A percentile compares a stretch with the other conserved stretches of the same genome.
Evolutionary conservation across 2,113 vertebrate species (phyloP).

Genomic region (Dicrurus megarhynchus): DNA sequence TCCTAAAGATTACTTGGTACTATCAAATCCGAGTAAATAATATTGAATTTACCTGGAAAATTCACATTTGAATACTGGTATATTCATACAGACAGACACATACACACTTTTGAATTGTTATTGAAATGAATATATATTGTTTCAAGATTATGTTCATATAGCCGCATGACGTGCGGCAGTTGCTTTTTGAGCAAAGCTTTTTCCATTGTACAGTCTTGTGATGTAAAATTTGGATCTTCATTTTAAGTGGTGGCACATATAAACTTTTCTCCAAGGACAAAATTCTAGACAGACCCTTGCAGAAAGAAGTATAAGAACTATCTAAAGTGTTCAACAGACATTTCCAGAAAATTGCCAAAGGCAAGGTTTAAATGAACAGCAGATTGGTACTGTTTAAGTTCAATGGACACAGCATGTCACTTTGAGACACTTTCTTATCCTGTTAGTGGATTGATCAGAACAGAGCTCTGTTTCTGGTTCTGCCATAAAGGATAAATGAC

Average conservation of each 20-base stretch:
- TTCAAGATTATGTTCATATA: neutral
- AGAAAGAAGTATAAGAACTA: neutral
- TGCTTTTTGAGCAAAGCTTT: neutral
- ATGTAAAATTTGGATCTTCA: neutral
- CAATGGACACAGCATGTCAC: constrained; percentile 16
- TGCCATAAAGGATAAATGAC: constrained; percentile 1
- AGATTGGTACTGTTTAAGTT: constrained; percentile 31
- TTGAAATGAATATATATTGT: neutral
- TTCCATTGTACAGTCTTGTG: neutral
- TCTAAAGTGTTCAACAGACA: neutral
- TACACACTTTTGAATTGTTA: neutral
- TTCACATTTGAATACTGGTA: neutral
- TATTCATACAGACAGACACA: neutral
- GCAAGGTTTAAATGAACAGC: constrained; percentile 37
- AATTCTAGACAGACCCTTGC: neutral
- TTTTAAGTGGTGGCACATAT: neutral
- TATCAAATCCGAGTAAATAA: neutral
- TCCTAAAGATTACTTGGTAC: neutral
- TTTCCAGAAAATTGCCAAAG: constrained; percentile 31
- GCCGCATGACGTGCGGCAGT: neutral
- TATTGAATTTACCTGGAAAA: neutral
- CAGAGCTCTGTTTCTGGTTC: neutral
- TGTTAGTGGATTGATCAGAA: constrained; percentile 16
- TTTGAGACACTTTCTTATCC: constrained; percentile 25
- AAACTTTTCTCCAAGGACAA: neutral